Evolutionary conservation across 2,797 vertebrate species (phyloP).

Genomic region (Naso thynnoides): DNA sequence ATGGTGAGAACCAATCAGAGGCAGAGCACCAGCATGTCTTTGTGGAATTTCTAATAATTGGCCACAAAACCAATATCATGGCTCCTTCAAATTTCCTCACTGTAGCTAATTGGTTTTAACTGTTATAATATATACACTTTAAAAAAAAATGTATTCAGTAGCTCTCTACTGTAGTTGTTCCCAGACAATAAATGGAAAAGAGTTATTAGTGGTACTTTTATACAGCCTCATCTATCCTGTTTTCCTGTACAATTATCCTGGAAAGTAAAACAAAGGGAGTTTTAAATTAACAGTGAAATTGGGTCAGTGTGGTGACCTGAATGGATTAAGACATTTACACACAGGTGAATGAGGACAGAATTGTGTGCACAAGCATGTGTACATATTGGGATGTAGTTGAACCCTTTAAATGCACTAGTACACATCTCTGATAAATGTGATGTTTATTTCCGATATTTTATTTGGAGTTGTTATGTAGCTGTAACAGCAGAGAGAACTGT

Average conservation of each 20-base stretch:
- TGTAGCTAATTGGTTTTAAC: too few species aligned
- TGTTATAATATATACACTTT: too few species aligned
- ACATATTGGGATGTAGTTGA: not conserved
- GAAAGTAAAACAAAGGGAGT: not conserved
- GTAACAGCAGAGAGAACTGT: too few species aligned
- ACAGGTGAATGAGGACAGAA: not conserved
- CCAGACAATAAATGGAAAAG: not conserved
- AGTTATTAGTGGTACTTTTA: not conserved
- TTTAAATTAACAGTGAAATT: constrained; percentile 14
- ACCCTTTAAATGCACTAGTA: not conserved
- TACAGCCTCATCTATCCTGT: not conserved
- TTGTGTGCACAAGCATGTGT: not conserved
- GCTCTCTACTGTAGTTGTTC: not conserved
- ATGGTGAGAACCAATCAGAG: too few species aligned
- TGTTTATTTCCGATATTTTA: constrained; percentile 14
- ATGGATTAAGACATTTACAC: not conserved
- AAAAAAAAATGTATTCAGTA: too few species aligned
- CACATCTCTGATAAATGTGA: constrained; percentile 23
- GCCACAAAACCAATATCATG: too few species aligned
- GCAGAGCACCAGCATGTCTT: too few species aligned
- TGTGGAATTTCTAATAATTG: too few species aligned
- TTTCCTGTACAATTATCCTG: not conserved
- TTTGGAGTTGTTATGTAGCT: too few species aligned
- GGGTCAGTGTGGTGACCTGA: not conserved
- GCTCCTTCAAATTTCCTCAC: too few species aligned